These are phyloP conservation scores for Sarotherodon lohbergeri DNA, from an alignment of 2,113 vertebrate genomes.

Conservation along the genomic window DNA sequence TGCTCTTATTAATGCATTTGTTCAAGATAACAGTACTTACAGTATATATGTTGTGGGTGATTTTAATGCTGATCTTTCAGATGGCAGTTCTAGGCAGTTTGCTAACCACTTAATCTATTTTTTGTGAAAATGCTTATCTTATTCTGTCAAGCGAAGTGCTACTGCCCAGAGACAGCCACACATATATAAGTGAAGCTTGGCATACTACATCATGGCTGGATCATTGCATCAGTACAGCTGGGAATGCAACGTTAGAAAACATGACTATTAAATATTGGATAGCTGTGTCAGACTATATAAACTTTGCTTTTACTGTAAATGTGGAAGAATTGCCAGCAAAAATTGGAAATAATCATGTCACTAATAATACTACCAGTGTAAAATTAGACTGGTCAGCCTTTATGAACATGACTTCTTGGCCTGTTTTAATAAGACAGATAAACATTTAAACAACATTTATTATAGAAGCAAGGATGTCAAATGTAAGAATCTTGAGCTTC, in stretches of 20 bases:
- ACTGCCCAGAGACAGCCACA: neutral
- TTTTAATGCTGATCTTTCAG: neutral
- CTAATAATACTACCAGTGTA: neutral
- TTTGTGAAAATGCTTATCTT: neutral
- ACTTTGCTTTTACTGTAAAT: neutral
- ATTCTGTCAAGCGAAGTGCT: neutral
- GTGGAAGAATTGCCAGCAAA: neutral
- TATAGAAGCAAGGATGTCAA: rapidly evolving
- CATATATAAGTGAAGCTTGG: neutral
- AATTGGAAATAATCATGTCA: neutral
- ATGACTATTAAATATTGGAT: neutral
- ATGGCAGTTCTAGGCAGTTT: neutral
- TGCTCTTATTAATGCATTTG: neutral
- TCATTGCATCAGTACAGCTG: neutral
- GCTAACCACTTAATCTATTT: neutral
- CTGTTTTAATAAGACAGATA: neutral
- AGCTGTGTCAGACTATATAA: neutral
- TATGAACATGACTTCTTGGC: neutral
- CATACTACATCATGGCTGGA: neutral
- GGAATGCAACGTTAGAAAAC: neutral
- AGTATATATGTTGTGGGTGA: neutral
- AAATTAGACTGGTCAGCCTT: neutral
- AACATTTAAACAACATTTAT: neutral
- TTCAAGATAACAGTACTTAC: neutral
- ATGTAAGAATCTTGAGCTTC: neutral